Conservation (phyloP, 2,113 vertebrate species). For the Anseranas semipalmata region DNA sequence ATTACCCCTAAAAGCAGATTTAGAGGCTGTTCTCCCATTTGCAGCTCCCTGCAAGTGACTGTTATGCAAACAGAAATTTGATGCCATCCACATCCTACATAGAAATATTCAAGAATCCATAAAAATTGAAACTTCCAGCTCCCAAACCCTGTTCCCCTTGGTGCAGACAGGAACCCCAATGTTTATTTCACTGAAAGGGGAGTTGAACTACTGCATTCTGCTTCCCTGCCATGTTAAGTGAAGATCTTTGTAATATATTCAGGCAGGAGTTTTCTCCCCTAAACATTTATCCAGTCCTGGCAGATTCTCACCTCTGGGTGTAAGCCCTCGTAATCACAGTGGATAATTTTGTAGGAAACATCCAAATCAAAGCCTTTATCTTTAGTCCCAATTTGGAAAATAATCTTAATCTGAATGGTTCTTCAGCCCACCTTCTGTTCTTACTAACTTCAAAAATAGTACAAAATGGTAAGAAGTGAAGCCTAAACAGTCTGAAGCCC, state of each 20-base stretch:
- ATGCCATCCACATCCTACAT: fast-evolving
- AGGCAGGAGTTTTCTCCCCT: background rate
- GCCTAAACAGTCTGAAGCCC: background rate
- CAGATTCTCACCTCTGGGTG: background rate
- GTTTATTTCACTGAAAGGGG: background rate
- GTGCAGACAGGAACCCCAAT: background rate
- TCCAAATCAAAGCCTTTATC: background rate
- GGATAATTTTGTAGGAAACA: background rate
- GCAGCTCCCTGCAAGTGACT: background rate
- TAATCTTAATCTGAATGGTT: background rate
- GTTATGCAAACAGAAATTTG: background rate
- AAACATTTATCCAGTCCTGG: background rate
- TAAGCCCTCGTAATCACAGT: background rate
- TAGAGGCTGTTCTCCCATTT: background rate
- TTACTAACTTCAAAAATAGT: background rate
- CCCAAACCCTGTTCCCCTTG: background rate
- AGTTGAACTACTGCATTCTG: background rate
- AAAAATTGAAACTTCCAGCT: background rate
- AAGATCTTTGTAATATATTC: background rate
- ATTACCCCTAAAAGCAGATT: background rate
- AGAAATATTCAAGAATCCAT: background rate
- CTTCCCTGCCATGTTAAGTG: background rate
- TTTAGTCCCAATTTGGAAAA: background rate
- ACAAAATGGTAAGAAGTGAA: background rate
- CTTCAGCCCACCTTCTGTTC: background rate